Conservation (phyloP, 2,888 invertebrate species). For the Leucozona laternaria region DNA sequence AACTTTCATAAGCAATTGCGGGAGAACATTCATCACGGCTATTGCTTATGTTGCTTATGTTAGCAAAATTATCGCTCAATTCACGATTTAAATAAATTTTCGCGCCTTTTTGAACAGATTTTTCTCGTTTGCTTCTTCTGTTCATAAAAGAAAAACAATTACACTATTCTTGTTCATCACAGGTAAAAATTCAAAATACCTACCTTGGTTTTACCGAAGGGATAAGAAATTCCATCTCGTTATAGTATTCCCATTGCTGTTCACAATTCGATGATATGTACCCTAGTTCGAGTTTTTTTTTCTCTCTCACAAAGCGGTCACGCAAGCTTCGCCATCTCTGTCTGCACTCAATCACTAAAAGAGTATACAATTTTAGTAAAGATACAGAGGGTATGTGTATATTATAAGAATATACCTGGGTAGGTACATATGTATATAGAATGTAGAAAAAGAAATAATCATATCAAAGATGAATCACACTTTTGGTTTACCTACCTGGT, state of each 20-base stretch:
- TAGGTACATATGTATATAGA: neutral
- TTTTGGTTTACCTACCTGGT: conserved; percentile 9
- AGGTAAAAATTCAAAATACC: conserved; percentile 2
- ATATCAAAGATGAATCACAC: neutral
- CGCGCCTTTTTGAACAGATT: neutral
- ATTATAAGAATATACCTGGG: too few relatives aligned
- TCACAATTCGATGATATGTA: neutral
- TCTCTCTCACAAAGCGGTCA: conserved; percentile 37
- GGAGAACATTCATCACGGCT: neutral
- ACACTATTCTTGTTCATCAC: neutral
- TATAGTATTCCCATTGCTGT: conserved; percentile 24
- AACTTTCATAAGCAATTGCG: neutral
- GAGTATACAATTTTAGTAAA: neutral
- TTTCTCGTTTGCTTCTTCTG: neutral
- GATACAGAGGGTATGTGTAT: too few relatives aligned
- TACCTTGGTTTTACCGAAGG: conserved; percentile 6
- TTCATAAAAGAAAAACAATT: neutral
- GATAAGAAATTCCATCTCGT: conserved; percentile 9
- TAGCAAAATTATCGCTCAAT: neutral
- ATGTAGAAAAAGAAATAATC: neutral
- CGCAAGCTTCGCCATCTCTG: conserved; percentile 43
- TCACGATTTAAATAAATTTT: neutral
- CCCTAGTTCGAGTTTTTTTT: conserved; percentile 12
- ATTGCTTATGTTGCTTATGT: neutral
- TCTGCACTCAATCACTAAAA: conserved; percentile 30